Base-by-base conservation (phyloP, 2,888 invertebrate species). In the Pachydiplax longipennis region DNA sequence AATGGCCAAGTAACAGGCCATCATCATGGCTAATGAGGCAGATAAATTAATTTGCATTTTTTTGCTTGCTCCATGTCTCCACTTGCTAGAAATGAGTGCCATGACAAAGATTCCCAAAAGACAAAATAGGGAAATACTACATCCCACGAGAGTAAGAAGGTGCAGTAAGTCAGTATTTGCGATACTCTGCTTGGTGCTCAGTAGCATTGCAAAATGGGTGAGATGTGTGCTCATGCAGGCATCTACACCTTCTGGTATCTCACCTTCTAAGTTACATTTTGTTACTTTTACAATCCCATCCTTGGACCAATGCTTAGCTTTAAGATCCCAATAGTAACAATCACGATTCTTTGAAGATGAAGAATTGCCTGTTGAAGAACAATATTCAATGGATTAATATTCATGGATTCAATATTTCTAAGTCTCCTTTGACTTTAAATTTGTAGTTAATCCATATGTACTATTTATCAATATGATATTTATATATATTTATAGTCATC, bases 311-410 rank as follows among this genome's bases (percentile, higher is more conserved):
- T 82, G 82, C 31, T 91, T 90, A 4, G 81, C 44, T 18, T 90
- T 61, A n/a, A 90, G 87, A 65, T 91, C 91, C 92, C 92, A 92
- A 80, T 91, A 92, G 35, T 91, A 91, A 80, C 92, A 92, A 1
- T 90, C 81, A 4, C 90, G 80, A 5, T 80, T 22, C 31, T n/a
- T 81, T 25, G 31, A 73, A 13, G 73, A 13, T 10, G 13, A 10
- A 3, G 25, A 31, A 12, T 73, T 10, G 12, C 31, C 73, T 73
- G 73, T 25, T 4, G 3, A 3, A 73, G n/a, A n/a, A n/a, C n/a
- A n/a, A n/a, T n/a, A 73, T 31, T 65, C 25, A 18, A 25, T 31
- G 13, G 31, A 25, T 31, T 1, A 53, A 18, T 53, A 53, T 53
- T 53, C n/a, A n/a, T 44, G 44, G 0, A 44, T 6, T 10, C 0